These are phyloP conservation scores for Anthonomus grandis DNA, from an alignment of 1,140 invertebrate species.

Conservation along the genomic window DNA sequence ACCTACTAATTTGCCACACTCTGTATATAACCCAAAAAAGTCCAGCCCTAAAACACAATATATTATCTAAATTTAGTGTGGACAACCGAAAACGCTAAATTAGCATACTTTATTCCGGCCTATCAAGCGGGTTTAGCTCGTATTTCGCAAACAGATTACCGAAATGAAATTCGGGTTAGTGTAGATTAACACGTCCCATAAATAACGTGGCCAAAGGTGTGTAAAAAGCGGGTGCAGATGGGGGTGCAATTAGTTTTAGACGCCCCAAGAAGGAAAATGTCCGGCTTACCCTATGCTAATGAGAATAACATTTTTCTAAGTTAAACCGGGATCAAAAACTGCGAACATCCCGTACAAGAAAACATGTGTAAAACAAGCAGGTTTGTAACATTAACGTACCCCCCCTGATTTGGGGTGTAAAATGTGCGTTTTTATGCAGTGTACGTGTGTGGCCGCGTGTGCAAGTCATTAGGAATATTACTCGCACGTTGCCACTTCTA, in stretches of 20 bases:
- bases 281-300: too few species aligned
- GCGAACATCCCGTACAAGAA: slow-evolving; percentile 20
- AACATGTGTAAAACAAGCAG: slow-evolving; percentile 29
- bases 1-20: too few species aligned
- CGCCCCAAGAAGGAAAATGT: background rate
- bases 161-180: slow-evolving; percentile 28
- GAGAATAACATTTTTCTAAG: too few species aligned
- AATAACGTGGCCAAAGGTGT: slow-evolving; percentile 25
- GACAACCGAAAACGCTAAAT: slow-evolving; percentile 30
- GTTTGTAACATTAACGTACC: slow-evolving; percentile 24
- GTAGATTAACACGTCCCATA: slow-evolving; percentile 26
- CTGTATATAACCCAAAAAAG: too few species aligned
- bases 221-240: slow-evolving; percentile 19
- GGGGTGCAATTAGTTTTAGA: slow-evolving; percentile 20
- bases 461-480: slow-evolving; percentile 50
- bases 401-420: slow-evolving; percentile 31
- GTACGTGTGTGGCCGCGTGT: slow-evolving; percentile 42
- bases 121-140: slow-evolving; percentile 19
- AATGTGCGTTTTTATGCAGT: slow-evolving; percentile 47
- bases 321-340: too few species aligned
- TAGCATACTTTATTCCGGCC: slow-evolving; percentile 15
- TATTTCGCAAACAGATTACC: slow-evolving; percentile 26
- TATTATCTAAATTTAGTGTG: background rate
- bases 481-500: slow-evolving; percentile 13
- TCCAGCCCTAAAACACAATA: background rate